Conservation (phyloP, 2,888 invertebrate genomes). For the Drosophila macrospina region DNA sequence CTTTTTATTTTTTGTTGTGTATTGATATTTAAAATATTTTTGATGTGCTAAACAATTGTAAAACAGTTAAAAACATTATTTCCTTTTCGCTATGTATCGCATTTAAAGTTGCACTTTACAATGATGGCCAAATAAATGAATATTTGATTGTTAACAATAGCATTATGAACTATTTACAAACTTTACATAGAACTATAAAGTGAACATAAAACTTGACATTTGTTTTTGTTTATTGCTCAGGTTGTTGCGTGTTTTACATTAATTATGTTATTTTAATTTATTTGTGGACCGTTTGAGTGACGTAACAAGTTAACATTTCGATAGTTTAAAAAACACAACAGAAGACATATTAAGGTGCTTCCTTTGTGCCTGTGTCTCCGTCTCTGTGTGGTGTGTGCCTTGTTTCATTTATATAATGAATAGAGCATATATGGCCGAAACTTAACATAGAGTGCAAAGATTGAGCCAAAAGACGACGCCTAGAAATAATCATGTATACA, state of each 20-base stretch:
- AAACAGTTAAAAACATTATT: conserved; percentile 60
- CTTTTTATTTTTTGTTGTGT: conserved; percentile 17
- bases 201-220: conserved; percentile 40
- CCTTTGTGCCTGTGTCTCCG: conserved; percentile 1
- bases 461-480: conserved; percentile 47
- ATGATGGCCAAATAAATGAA: conserved; percentile 49
- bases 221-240: conserved; percentile 40
- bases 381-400: not conserved
- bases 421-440: conserved; percentile 48
- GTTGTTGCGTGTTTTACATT: conserved; percentile 28
- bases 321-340: conserved; percentile 35
- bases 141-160: conserved; percentile 47
- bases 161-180: conserved; percentile 57
- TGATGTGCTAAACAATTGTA: conserved; percentile 54
- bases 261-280: conserved; percentile 4
- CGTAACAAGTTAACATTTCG: conserved; percentile 42
- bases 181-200: conserved; percentile 50
- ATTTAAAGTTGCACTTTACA: conserved; percentile 47
- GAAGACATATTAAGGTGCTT: conserved; percentile 18
- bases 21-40: conserved; percentile 59
- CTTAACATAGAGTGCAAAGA: conserved; percentile 41
- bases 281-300: conserved; percentile 64
- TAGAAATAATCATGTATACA: conserved; percentile 25
- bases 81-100: conserved; percentile 30
- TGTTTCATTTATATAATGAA: conserved; percentile 13